phyloP scores from a whole-genome alignment of 2,888 invertebrate species.

The Minunthozetes semirufus region DNA sequence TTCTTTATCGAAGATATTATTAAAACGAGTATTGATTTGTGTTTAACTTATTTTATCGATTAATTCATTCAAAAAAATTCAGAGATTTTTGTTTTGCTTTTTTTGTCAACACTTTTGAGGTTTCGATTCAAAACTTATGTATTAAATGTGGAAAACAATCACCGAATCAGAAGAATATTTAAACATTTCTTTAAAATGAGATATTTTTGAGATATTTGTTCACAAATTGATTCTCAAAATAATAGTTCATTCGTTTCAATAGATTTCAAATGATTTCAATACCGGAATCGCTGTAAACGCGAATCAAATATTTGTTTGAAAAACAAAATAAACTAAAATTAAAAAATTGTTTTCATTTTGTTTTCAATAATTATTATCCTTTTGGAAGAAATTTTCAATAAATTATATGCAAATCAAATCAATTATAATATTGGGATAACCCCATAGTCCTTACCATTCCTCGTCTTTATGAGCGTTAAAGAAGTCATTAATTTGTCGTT shows the following conservation, averaged over 20 bases:
- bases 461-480: slow-evolving; percentile 99
- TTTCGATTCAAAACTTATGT: background rate
- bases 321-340: background rate
- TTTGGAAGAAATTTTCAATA: slow-evolving; percentile 25
- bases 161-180: slow-evolving; percentile 10
- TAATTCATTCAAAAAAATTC: background rate
- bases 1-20: slow-evolving; percentile 14
- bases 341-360: background rate
- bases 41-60: background rate
- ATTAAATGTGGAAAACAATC: slow-evolving; percentile 19
- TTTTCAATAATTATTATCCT: slow-evolving; percentile 13
- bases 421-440: no score
- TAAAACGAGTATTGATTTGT: background rate
- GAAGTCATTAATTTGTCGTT: slow-evolving; percentile 95
- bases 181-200: background rate
- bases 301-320: background rate
- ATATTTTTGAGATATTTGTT: background rate
- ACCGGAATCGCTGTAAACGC: slow-evolving; percentile 16
- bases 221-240: slow-evolving; percentile 16
- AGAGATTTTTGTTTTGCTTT: background rate
- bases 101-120: slow-evolving; percentile 17
- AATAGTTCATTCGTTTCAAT: slow-evolving; percentile 1
- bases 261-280: slow-evolving; percentile 2
- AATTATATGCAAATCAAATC: slow-evolving; percentile 7
- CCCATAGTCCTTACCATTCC: slow-evolving; percentile 82